Base-by-base conservation (phyloP, 2,797 vertebrate species). In the Coregonus suidteri region DNA sequence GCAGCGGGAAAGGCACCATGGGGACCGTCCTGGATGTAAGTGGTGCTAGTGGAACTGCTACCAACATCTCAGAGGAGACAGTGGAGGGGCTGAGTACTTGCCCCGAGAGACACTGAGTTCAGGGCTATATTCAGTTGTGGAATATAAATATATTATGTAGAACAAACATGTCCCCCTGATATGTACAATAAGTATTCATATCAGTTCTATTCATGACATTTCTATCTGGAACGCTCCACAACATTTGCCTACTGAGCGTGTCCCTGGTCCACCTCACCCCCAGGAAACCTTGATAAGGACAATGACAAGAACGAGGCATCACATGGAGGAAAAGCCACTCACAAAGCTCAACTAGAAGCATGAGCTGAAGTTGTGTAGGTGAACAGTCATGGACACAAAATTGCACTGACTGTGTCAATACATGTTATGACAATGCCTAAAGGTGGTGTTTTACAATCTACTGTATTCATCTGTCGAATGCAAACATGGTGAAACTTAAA, bases 261-360 rank as follows among this genome's bases (percentile, higher is more conserved):
- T 11, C 41, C 9, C 2, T 47, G 81, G 71, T 64, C 81, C 66
- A 81, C 77, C 13, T 76, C 81, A 35, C 71, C 52, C 18, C 75
- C 73, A 5, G 79, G 81, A 41, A 75, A 78, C 6, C 66, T 77
- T 34, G 67, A 14, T 91, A 86, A 75, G 91, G 82, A 68, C 70
- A 82, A 35, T 89, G 86, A 86, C 69, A 93, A n/a, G 18, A n/a
- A n/a, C 93, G 64, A 94, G 94, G 93, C 94, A 93, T 79, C 94
- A 93, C 76, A 92, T 92, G 76, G 95, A 95, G 69, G 94, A 95
- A 66, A 92, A 90, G 70, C 94, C 94, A 0, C 92, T 94, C 73
- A 88, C 94, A 84, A 93, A 94, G 80, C 88, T 94, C 69, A 95
- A 94, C 80, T 94, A 84, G 86, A n/a, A 51, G n/a, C 54, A 59